phyloP scores from a whole-genome alignment of 2,113 vertebrate genomes.

The Macrotus californicus region DNA sequence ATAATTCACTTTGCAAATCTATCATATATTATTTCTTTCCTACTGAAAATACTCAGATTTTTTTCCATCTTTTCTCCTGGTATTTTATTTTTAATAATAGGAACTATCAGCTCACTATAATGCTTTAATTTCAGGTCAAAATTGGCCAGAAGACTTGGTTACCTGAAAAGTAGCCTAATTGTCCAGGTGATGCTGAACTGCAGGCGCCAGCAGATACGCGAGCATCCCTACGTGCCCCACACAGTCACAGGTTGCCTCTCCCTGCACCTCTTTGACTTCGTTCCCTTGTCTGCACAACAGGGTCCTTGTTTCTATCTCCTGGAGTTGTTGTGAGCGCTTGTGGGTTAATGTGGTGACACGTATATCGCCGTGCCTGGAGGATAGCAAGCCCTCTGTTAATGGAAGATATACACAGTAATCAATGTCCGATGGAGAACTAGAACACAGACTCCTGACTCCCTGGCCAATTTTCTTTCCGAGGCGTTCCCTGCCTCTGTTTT shows the following conservation, averaged over 20 bases:
- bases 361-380: too few species aligned
- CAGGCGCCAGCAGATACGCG: not conserved
- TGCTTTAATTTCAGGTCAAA: not conserved
- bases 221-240: not conserved
- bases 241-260: not conserved
- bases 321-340: not conserved
- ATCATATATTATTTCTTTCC: not conserved
- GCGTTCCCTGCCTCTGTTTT: not conserved
- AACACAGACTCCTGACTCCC: not conserved
- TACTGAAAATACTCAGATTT: not conserved
- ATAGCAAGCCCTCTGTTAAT: not conserved
- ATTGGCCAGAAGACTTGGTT: not conserved
- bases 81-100: slow-evolving; percentile 10
- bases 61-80: not conserved
- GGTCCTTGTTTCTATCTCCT: not conserved
- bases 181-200: not conserved
- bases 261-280: not conserved
- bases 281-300: not conserved
- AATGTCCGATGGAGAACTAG: not conserved
- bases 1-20: not conserved
- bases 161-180: not conserved
- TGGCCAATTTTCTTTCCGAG: not conserved
- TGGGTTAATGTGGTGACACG: not conserved
- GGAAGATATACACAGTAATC: not conserved
- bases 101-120: not conserved